A percentile compares a stretch with the other conserved stretches of the same genome.
These are phyloP conservation scores for Onthophagus sagittarius DNA, from an alignment of 2,888 invertebrate species.

Conservation along the genomic window DNA sequence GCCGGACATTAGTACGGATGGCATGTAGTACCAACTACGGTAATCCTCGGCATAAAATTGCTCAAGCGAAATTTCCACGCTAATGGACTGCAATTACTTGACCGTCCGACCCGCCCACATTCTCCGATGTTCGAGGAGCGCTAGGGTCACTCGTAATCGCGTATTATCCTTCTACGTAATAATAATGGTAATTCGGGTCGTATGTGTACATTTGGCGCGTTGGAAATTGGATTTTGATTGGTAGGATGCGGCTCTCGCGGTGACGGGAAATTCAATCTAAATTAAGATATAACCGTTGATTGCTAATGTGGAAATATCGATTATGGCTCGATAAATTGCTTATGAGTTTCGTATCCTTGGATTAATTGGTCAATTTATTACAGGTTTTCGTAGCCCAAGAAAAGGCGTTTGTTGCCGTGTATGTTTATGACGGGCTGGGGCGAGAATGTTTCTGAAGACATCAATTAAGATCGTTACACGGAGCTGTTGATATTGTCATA, in stretches of 20 bases:
- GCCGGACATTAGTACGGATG: constrained; percentile 5
- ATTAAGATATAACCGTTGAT: background rate
- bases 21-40: background rate
- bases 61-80: background rate
- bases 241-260: background rate
- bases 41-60: background rate
- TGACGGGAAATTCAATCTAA: background rate
- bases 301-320: background rate
- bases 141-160: background rate
- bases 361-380: background rate
- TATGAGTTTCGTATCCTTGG: background rate
- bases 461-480: background rate
- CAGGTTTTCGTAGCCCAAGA: too few species aligned
- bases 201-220: background rate
- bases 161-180: background rate
- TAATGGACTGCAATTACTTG: background rate
- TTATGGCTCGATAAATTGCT: background rate
- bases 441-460: background rate
- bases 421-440: background rate
- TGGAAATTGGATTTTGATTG: background rate
- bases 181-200: background rate
- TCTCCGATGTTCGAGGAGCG: background rate
- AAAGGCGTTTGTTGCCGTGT: background rate
- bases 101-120: background rate
- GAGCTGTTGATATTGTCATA: background rate